phyloP scores from a whole-genome alignment of 2,113 vertebrate genomes.

The Pagrus major region DNA sequence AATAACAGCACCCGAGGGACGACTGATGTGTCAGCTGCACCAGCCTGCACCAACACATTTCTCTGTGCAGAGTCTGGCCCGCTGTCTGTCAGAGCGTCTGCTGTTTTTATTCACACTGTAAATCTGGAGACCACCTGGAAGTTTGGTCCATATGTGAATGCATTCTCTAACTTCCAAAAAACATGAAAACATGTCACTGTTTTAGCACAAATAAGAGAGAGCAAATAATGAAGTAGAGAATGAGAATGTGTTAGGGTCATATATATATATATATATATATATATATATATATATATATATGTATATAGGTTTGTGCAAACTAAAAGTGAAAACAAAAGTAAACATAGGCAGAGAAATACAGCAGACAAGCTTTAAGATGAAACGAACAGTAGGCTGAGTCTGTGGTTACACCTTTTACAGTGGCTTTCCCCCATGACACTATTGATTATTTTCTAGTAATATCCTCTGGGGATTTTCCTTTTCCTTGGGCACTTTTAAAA shows the following conservation, averaged over 20 bases:
- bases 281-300: no score
- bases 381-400: no score
- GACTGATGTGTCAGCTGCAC: neutral
- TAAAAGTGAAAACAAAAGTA: neutral
- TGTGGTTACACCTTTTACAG: neutral
- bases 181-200: neutral
- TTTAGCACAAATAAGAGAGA: neutral
- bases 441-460: neutral
- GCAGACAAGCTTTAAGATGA: neutral
- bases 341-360: neutral
- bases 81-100: slow-evolving; percentile 26
- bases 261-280: no score
- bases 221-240: neutral
- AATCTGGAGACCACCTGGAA: slow-evolving; percentile 45
- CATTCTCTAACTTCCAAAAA: neutral
- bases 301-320: no score
- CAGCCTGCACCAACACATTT: slow-evolving; percentile 2
- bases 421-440: neutral
- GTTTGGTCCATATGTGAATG: neutral
- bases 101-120: slow-evolving; percentile 21
- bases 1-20: neutral
- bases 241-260: neutral
- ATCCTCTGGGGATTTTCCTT: no score
- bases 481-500: no score
- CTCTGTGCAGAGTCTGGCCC: neutral